These are phyloP conservation scores for Acronicta leporina DNA, from an alignment of 2,888 invertebrate species.

Conservation along the genomic window DNA sequence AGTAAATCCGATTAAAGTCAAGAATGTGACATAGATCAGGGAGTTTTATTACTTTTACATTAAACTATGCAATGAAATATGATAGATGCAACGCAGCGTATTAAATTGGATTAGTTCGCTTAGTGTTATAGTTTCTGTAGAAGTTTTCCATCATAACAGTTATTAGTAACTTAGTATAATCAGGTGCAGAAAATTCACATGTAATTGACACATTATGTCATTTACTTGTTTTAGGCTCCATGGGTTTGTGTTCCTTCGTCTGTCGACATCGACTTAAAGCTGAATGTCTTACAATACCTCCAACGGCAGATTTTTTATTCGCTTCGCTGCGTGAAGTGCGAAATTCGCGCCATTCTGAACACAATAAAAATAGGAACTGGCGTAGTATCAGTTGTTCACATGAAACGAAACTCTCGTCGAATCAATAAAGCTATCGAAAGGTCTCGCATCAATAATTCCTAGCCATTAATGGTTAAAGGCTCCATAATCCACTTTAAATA, in stretches of 20 bases:
- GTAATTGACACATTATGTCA: constrained; percentile 55
- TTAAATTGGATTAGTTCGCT: constrained; percentile 2
- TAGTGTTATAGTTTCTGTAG: constrained; percentile 7
- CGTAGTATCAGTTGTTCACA: constrained; percentile 59
- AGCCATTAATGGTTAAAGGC: constrained; percentile 66
- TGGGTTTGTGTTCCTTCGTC: constrained; percentile 61
- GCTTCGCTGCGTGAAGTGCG: constrained; percentile 71
- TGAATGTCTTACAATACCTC: constrained; percentile 71
- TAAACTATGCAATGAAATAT: constrained; percentile 1
- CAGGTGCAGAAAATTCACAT: constrained; percentile 28
- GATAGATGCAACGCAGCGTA: constrained; percentile 7
- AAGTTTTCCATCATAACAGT: neutral
- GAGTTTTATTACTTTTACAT: constrained; percentile 11
- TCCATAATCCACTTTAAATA: constrained; percentile 74
- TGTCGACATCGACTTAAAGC: constrained; percentile 59
- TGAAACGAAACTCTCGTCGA: constrained; percentile 36
- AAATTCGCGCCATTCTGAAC: constrained; percentile 69
- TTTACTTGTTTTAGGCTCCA: constrained; percentile 63
- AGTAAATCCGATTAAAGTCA: constrained; percentile 40
- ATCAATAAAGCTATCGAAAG: constrained; percentile 56
- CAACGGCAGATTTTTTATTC: constrained; percentile 65
- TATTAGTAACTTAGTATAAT: constrained; percentile 14
- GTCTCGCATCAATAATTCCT: constrained; percentile 56
- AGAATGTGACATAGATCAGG: constrained; percentile 21
- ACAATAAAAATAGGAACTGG: constrained; percentile 65